Percentiles rank a stretch among this genome's conserved stretches.
Evolutionary conservation across 23 tunicate genomes (phyloP).

Genomic region (Ascidia mentula): DNA sequence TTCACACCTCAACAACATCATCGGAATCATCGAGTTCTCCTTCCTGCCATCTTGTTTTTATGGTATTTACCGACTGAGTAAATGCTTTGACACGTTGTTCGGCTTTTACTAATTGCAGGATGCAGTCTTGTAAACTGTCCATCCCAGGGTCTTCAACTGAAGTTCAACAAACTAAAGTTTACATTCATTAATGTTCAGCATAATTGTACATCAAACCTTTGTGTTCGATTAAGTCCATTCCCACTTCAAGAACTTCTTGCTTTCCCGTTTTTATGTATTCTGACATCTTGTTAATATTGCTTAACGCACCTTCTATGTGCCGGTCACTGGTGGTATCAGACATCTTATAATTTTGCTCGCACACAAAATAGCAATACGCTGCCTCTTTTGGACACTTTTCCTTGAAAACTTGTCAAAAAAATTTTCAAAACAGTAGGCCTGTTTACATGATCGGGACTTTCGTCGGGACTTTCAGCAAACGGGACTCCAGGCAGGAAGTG

Average conservation of each 20-base stretch:
- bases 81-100: constrained; percentile 79
- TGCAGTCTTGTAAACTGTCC: constrained; percentile 55
- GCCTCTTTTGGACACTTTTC: neutral
- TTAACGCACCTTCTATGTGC: constrained; percentile 53
- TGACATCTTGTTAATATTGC: constrained; percentile 64
- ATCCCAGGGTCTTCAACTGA: constrained; percentile 58
- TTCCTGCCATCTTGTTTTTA: constrained; percentile 54
- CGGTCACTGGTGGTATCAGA: constrained; percentile 48
- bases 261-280: constrained; percentile 64
- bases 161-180: neutral
- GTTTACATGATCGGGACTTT: no score
- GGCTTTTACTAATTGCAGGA: constrained; percentile 53
- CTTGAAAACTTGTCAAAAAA: no score
- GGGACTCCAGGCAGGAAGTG: no score
- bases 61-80: constrained; percentile 38
- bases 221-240: constrained; percentile 66
- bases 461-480: no score
- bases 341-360: neutral
- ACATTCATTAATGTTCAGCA: neutral
- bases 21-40: constrained; percentile 70
- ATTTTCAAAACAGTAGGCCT: neutral
- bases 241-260: constrained; percentile 57
- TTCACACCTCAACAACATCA: constrained; percentile 75
- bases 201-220: constrained; percentile 23
- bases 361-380: neutral